phyloP scores from a whole-genome alignment of 2,888 invertebrate genomes.

The Epicampocera succincta region DNA sequence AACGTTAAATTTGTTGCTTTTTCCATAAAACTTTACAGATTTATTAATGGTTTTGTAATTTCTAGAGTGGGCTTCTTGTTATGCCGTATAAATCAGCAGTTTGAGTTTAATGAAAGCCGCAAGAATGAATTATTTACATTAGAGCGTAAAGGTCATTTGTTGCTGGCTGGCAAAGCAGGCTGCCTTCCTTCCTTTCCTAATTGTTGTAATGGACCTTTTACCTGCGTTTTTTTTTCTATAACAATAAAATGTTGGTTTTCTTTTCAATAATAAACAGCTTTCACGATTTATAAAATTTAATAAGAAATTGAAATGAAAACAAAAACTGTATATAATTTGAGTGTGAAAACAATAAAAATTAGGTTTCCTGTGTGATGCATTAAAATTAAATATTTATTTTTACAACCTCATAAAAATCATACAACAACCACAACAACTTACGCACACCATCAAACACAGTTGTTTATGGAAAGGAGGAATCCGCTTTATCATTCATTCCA shows the following conservation, averaged over 20 bases:
- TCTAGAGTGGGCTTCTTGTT: slow-evolving; percentile 74
- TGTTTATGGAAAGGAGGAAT: neutral
- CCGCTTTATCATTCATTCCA: neutral
- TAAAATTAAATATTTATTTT: slow-evolving; percentile 80
- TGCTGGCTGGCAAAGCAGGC: neutral
- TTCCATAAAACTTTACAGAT: slow-evolving; percentile 51
- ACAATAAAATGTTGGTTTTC: neutral
- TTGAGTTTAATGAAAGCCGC: neutral
- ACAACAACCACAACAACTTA: slow-evolving; percentile 48
- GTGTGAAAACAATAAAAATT: slow-evolving; percentile 56
- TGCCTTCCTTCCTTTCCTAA: no score
- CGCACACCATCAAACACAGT: slow-evolving; percentile 15
- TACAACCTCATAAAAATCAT: slow-evolving; percentile 75
- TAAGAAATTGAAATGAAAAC: neutral
- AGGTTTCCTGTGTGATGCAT: slow-evolving; percentile 70
- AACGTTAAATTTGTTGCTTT: slow-evolving; percentile 15
- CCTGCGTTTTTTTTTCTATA: neutral
- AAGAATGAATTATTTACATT: neutral
- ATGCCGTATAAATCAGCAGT: slow-evolving; percentile 47
- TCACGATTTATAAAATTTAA: slow-evolving; percentile 1
- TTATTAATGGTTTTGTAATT: slow-evolving; percentile 79
- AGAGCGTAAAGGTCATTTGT: neutral
- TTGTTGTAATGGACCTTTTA: neutral
- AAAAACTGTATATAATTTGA: slow-evolving; percentile 16
- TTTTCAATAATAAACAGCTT: neutral